Evolutionary conservation across 2,888 invertebrate species (phyloP).

Genomic region (Myopa testacea): DNA sequence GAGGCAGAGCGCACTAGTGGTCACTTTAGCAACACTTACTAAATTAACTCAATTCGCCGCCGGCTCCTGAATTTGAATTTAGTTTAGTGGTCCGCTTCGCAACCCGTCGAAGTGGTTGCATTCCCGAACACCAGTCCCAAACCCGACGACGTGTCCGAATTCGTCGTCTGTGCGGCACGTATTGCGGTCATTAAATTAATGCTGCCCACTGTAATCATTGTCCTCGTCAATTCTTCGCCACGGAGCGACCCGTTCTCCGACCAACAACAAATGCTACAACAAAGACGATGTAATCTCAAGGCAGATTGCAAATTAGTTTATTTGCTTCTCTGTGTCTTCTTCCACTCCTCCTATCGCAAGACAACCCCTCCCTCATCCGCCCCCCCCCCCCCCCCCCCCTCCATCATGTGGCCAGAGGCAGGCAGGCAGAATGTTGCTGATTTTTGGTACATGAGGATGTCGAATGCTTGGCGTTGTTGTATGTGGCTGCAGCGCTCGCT

Average conservation of each 20-base stretch:
- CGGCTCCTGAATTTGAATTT: constrained; percentile 26
- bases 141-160: not conserved
- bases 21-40: constrained; percentile 12
- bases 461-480: constrained; percentile 5
- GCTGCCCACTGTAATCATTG: constrained; percentile 47
- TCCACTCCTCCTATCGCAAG: not conserved
- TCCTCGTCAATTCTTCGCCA: constrained; percentile 34
- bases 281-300: constrained; percentile 33
- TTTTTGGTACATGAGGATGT: constrained; percentile 27
- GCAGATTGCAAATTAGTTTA: constrained; percentile 50
- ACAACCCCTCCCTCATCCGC: not conserved
- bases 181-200: constrained; percentile 50
- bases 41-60: constrained; percentile 20
- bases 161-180: constrained; percentile 42
- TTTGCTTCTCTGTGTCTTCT: constrained; percentile 32
- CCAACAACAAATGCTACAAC: constrained; percentile 5
- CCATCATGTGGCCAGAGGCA: not conserved
- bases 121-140: not conserved
- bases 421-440: not conserved
- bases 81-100: not conserved
- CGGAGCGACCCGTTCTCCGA: not conserved
- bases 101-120: not conserved
- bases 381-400: no score
- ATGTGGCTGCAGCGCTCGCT: constrained; percentile 3
- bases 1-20: not conserved